Evolutionary conservation across 2,888 invertebrate genomes (phyloP), one percentile per base, ranked within the genome.

Genomic region (Diarsia dahlii): DNA sequence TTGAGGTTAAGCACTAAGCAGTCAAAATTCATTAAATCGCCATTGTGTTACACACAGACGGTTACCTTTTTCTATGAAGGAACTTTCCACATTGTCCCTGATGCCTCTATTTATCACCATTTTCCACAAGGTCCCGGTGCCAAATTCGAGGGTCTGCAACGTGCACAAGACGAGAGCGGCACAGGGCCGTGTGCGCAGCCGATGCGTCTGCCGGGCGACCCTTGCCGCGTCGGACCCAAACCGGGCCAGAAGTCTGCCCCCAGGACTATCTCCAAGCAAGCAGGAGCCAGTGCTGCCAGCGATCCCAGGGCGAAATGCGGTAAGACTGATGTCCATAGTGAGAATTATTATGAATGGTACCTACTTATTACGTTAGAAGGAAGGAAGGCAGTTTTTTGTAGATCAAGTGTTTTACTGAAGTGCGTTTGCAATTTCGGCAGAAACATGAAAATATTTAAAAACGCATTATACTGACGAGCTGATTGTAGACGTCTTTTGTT

Each of bases 131-230:
- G 96, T 78, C 97, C 97, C 0, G 97, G 97, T 0, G 97, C 97
- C 0, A 95, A 97, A 75, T 97, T 97, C 88, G 97, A 97, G 64
- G 96, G 97, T 77, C 92, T 97, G 0, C 93, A 97, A 50, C 91
- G 97, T 8, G 97, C 97, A 0, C 96, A 97, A 0, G 97, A 97
- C 74, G 95, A 96, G 13, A 95, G 96, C 71, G 97, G 97, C 4
- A 85, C 93, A 0, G 95, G 97, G 0, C 97, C 97, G 3, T 97
- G 97, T 85, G 94, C 97, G 4, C 97, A 97, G 88, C 97, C 97
- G 0, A 95, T 97, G 90, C 94, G 96, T 1, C 91, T 97, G 64
- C 97, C 97, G 0, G 97, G 97, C 0, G 97, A 97, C 90, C 97
- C 97, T 0, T 97, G 97, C 89, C 92, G 97, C 56, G 97, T 97